Conservation (phyloP, 2,888 invertebrate species). For the Acleris laterana region DNA sequence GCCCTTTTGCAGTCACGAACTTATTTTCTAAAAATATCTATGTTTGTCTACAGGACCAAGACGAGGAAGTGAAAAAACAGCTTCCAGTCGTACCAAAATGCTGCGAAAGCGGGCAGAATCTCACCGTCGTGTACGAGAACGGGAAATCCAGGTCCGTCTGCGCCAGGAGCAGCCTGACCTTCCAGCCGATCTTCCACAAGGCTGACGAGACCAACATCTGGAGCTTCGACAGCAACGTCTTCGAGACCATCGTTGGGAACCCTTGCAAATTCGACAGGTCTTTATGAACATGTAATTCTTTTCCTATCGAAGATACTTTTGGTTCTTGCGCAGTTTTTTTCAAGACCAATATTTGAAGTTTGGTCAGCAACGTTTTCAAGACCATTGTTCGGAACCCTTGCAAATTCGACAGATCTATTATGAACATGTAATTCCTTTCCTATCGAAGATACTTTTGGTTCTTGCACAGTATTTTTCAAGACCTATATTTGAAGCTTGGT, state of each 20-base stretch:
- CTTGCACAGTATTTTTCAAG: no score
- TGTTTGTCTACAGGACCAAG: constrained; percentile 43
- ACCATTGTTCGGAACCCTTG: constrained; percentile 85
- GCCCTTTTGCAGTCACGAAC: no score
- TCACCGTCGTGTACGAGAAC: constrained; percentile 60
- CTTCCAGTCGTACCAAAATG: constrained; percentile 80
- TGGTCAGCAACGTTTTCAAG: constrained; percentile 70
- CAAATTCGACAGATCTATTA: no score
- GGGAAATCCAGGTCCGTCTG: constrained; percentile 65
- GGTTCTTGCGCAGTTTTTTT: not conserved
- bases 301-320: constrained; percentile 10
- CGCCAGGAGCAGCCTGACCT: constrained; percentile 64
- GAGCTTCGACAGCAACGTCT: constrained; percentile 72
- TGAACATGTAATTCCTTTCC: no score
- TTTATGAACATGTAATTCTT: constrained; percentile 38
- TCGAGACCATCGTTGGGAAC: constrained; percentile 83
- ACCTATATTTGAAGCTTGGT: no score
- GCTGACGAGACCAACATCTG: constrained; percentile 80
- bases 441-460: no score
- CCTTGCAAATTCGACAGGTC: constrained; percentile 84
- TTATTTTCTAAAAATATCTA: no score
- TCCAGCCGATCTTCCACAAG: constrained; percentile 81
- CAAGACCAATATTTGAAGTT: not conserved
- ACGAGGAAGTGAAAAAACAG: constrained; percentile 68
- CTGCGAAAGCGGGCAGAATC: constrained; percentile 79